Conservation (phyloP, 2,888 invertebrate species). For the Ommatoiulus sabulosus region DNA sequence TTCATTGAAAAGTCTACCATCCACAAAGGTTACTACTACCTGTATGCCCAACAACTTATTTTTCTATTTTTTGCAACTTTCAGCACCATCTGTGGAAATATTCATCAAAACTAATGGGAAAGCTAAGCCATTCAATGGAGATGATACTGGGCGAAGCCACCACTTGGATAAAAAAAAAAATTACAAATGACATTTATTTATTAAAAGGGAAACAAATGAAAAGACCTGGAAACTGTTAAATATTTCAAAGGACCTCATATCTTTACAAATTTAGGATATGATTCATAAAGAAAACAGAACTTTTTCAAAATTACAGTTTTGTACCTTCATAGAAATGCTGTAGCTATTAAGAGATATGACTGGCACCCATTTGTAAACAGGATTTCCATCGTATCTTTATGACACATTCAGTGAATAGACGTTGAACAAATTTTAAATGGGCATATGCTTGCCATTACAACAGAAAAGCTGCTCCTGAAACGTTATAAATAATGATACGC, state of each 20-base stretch:
- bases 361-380: not conserved
- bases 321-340: not conserved
- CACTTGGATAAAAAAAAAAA: too few species aligned
- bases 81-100: not conserved
- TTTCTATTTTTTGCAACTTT: too few species aligned
- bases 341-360: not conserved
- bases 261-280: too few species aligned
- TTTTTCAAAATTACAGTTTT: not conserved
- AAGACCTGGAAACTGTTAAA: too few species aligned
- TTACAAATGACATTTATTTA: too few species aligned
- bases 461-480: constrained; percentile 30
- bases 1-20: not conserved
- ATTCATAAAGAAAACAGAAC: too few species aligned
- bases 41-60: too few species aligned
- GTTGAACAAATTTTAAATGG: not conserved
- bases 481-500: constrained; percentile 16
- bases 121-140: too few species aligned
- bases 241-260: too few species aligned
- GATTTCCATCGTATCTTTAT: not conserved
- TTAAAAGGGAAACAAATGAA: too few species aligned
- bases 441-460: not conserved
- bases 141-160: too few species aligned
- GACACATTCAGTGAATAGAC: not conserved
- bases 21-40: not conserved
- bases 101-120: too few species aligned